These are phyloP conservation scores for Pardalotus punctatus DNA, from an alignment of 2,113 vertebrate genomes.

Conservation along the genomic window DNA sequence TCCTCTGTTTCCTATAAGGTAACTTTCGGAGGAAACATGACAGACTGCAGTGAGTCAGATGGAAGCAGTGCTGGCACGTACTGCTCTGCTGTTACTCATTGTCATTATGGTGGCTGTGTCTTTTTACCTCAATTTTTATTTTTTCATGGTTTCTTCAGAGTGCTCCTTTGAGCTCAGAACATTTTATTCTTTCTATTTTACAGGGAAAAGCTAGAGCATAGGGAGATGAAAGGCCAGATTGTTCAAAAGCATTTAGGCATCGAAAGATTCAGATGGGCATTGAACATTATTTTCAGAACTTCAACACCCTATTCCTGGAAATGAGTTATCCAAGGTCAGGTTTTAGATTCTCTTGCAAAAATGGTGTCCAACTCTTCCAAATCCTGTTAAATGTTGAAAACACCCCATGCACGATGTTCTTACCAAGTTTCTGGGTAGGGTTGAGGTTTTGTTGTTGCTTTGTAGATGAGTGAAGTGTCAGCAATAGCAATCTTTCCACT, in stretches of 20 bases:
- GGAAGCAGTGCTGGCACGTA: background rate
- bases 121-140: background rate
- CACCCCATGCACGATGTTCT: rapidly evolving
- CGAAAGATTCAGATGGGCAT: background rate
- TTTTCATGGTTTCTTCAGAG: background rate
- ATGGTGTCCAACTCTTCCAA: background rate
- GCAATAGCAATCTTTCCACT: background rate
- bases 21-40: background rate
- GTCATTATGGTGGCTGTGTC: background rate
- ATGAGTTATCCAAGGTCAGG: background rate
- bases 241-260: slow-evolving; percentile 25
- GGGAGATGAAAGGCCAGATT: slow-evolving; percentile 9
- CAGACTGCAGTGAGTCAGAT: background rate
- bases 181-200: slow-evolving; percentile 7
- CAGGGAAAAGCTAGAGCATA: background rate
- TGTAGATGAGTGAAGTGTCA: background rate
- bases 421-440: background rate
- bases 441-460: background rate
- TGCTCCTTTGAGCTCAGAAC: background rate
- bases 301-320: slow-evolving; percentile 12
- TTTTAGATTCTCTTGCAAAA: background rate
- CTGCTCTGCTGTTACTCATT: background rate
- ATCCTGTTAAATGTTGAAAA: background rate
- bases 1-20: background rate
- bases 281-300: slow-evolving; percentile 20